Evolutionary conservation across 2,888 invertebrate species (phyloP).

Genomic region (Cryptosula pallasiana): DNA sequence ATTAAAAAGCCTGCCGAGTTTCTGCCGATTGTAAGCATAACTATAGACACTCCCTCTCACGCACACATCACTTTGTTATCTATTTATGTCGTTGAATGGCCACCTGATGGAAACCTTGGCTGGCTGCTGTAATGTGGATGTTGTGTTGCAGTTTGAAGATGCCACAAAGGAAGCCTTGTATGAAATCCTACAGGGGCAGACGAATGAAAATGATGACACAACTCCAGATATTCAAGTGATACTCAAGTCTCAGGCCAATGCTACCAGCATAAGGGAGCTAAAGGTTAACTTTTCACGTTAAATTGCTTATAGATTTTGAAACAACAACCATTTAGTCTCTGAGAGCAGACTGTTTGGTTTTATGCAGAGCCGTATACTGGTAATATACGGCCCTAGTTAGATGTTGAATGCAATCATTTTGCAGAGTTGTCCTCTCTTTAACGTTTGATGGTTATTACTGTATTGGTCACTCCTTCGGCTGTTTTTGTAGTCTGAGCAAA

Average conservation of each 20-base stretch:
- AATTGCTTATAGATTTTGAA: no score
- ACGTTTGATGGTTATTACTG: neutral
- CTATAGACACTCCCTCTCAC: neutral
- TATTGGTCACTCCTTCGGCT: neutral
- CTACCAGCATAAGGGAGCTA: constrained; percentile 74
- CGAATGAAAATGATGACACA: constrained; percentile 82
- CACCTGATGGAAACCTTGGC: neutral
- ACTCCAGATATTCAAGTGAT: constrained; percentile 88
- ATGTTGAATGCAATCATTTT: no score
- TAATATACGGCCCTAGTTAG: no score
- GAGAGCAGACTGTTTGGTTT: no score
- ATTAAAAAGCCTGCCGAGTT: constrained; percentile 88
- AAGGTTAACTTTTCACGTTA: no score
- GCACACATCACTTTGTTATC: neutral
- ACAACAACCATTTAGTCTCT: no score
- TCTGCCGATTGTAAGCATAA: constrained; percentile 65
- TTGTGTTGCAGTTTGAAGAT: constrained; percentile 70
- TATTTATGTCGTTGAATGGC: neutral
- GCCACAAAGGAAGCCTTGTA: constrained; percentile 78
- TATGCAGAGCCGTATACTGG: no score
- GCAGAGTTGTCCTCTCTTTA: no score
- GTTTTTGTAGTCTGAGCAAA: constrained; percentile 72
- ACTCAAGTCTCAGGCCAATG: constrained; percentile 75
- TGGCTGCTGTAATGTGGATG: neutral
- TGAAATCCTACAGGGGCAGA: constrained; percentile 32